phyloP scores from a whole-genome alignment of 92 coral and sea anemone species.

The Actinernus sp. region DNA sequence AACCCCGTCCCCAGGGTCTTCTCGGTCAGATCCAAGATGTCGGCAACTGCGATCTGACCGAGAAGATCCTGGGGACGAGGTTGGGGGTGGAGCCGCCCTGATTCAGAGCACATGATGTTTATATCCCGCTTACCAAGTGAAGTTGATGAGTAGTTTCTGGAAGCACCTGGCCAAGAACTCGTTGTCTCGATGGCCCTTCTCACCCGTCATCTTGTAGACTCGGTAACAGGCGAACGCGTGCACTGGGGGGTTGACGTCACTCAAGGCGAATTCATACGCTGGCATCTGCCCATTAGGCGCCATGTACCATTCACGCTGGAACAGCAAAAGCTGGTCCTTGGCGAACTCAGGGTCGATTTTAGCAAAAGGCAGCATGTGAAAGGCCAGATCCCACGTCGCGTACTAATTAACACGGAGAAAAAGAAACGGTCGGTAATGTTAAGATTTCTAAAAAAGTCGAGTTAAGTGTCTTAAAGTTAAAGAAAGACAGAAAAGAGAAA shows the following conservation, averaged over 20 bases:
- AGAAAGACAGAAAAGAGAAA: too few relatives aligned
- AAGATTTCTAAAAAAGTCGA: too few relatives aligned
- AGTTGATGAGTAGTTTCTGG: constrained; percentile 92
- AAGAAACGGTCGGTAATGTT: too few relatives aligned
- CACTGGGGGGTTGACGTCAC: constrained; percentile 99
- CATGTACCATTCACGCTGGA: constrained; percentile 97
- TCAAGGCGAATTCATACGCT: constrained; percentile 95
- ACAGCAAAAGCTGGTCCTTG: constrained; percentile 84
- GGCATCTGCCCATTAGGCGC: constrained; percentile 99
- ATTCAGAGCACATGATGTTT: too few relatives aligned
- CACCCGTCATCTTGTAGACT: constrained; percentile 96
- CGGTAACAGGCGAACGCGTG: constrained; percentile 90
- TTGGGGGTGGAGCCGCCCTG: too few relatives aligned
- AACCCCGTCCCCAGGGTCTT: too few relatives aligned
- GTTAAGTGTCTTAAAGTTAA: too few relatives aligned
- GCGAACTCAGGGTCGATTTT: constrained; percentile 97
- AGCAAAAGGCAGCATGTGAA: constrained; percentile 95
- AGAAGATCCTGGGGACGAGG: too few relatives aligned
- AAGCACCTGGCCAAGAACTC: constrained; percentile 89
- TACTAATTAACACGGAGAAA: constrained; percentile 80
- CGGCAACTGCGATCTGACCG: too few relatives aligned
- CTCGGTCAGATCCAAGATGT: too few relatives aligned
- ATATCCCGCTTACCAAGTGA: constrained; percentile 85
- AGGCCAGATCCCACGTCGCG: constrained; percentile 98
- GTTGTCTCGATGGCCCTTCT: constrained; percentile 85